Evolutionary conservation across 1,140 invertebrate genomes (phyloP).

Genomic region (Proctacanthus coquilletti): DNA sequence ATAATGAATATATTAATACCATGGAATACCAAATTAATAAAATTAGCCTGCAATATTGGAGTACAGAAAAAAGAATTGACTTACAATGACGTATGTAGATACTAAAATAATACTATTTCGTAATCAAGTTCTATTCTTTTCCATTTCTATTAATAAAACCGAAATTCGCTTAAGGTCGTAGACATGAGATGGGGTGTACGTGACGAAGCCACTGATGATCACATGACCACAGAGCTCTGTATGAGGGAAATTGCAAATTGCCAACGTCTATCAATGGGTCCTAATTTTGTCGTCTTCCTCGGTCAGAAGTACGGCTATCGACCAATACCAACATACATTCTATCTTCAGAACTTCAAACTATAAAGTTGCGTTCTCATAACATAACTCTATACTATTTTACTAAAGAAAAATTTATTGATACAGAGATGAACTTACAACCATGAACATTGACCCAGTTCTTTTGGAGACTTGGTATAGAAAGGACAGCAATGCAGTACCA

Average conservation of each 20-base stretch:
- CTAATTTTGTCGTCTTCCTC: conserved; percentile 95
- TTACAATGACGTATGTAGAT: too few relatives aligned
- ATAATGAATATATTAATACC: too few relatives aligned
- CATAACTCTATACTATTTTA: not conserved
- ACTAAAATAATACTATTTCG: too few relatives aligned
- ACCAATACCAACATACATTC: conserved; percentile 88
- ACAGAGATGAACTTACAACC: conserved; percentile 29
- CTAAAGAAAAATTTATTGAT: not conserved
- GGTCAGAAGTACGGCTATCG: conserved; percentile 98
- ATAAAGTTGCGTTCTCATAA: conserved; percentile 41
- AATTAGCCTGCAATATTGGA: too few relatives aligned
- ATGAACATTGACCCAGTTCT: conserved; percentile 67
- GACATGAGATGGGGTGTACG: conserved; percentile 96
- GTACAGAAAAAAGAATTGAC: too few relatives aligned
- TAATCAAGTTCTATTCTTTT: too few relatives aligned
- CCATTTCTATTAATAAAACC: too few relatives aligned
- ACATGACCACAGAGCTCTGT: conserved; percentile 96
- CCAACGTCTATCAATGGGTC: conserved; percentile 91
- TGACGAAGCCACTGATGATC: conserved; percentile 96
- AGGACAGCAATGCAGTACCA: conserved; percentile 88
- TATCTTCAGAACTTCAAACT: conserved; percentile 79
- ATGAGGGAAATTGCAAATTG: conserved; percentile 98
- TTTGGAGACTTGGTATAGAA: conserved; percentile 90
- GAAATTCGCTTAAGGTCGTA: conserved; percentile 63
- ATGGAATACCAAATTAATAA: too few relatives aligned